Evolutionary conservation across 2,888 invertebrate genomes (phyloP), one percentile per base, ranked within the genome.

Genomic region (Drosophila cognata): DNA sequence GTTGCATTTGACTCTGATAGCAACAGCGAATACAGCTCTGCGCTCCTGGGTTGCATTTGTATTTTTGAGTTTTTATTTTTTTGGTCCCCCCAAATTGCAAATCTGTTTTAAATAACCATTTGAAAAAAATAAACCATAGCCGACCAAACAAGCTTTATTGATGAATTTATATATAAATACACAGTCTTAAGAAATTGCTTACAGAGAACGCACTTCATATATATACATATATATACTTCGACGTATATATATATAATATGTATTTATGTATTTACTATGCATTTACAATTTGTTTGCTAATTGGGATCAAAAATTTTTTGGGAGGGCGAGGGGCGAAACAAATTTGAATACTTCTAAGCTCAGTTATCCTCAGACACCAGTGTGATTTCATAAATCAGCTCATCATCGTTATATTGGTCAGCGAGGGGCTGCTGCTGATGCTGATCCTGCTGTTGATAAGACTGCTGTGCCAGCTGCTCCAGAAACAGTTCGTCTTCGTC

Each of bases 341-440:
- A n/a, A 13, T n/a, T 38, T 8, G 31, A 63, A 43, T 35, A 28
- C 29, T 29, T 11, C 43, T 13, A 36, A 36, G 38, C 48, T 84
- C 72, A 89, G 68, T 85, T 89, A 36, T 82, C 83, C 63, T 82
- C 86, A 76, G 82, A 72, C 86, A 88, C 78, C 71, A 87, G 38
- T 52, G 83, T 87, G 72, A 88, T 88, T 74, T 87, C 89, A 67
- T 81, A 89, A 61, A 89, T 79, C 61, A 89, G 46, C 57, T 88
- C 87, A 50, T 79, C 77, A 8, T 71, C 75, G 28, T 74, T 82
- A 8, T 73, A 77, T 4, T 79, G 73, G 29, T 73, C 76, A 25
- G 57, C 69, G 52, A 57, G 41, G 25, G 48, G 58, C 38, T 71
- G 64, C 28, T 74, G 74, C n/a, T 70, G 64, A 28, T 73, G 66